These are phyloP conservation scores for Sebastes hubbsi DNA, from an alignment of 2,797 vertebrate genomes.

Conservation along the genomic window DNA sequence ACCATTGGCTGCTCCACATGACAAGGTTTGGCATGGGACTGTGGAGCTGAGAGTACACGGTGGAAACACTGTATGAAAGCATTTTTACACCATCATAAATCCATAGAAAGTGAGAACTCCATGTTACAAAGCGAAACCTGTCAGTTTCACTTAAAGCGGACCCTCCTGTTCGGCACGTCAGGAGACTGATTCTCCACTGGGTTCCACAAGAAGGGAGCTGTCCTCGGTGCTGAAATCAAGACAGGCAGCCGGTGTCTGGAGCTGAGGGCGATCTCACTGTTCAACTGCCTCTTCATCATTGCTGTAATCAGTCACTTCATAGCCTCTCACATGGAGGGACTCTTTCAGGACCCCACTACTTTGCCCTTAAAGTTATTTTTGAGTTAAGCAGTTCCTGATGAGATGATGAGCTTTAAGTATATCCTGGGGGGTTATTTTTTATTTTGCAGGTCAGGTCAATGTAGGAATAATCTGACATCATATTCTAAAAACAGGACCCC, in stretches of 20 bases:
- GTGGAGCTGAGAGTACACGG: not conserved
- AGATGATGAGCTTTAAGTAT: not conserved
- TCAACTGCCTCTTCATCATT: conserved; percentile 26
- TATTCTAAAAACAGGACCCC: not conserved
- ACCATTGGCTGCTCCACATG: conserved; percentile 27
- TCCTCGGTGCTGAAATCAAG: conserved; percentile 70
- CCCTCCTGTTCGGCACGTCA: conserved; percentile 10
- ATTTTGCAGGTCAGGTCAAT: not conserved
- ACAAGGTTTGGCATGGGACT: conserved; percentile 22
- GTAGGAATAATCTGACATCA: not conserved
- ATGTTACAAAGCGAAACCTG: conserved; percentile 38
- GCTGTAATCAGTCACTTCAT: conserved; percentile 39
- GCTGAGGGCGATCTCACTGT: conserved; percentile 11
- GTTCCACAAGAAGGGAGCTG: conserved; percentile 59
- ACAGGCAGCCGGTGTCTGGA: conserved; percentile 33
- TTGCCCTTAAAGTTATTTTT: conserved; percentile 8
- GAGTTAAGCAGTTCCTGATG: not conserved
- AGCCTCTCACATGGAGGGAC: not conserved
- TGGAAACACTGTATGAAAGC: conserved; percentile 16
- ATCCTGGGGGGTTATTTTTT: not conserved
- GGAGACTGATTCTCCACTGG: conserved; percentile 26
- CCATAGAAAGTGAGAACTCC: conserved; percentile 20
- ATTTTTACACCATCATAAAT: conserved; percentile 32
- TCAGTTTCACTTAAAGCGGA: conserved; percentile 33
- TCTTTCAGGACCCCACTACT: not conserved